Evolutionary conservation across 1,140 invertebrate genomes (phyloP).

Genomic region (Nomia melanderi): DNA sequence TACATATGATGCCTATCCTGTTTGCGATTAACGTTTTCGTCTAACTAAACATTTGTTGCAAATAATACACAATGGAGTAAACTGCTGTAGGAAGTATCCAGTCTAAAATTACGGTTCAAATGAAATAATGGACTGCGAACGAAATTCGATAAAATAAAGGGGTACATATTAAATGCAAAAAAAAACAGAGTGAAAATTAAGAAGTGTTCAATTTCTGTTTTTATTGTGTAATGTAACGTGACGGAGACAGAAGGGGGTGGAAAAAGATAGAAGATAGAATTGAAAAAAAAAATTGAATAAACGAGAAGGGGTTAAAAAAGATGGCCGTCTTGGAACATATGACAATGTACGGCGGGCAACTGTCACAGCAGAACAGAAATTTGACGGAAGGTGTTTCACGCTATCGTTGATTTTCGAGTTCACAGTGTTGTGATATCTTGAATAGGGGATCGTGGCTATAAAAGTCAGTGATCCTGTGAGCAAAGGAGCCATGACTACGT

Average conservation of each 20-base stretch:
- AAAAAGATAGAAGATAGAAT: slow-evolving; percentile 11
- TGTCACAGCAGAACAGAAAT: slow-evolving; percentile 51
- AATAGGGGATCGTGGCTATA: slow-evolving; percentile 34
- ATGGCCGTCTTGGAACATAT: slow-evolving; percentile 79
- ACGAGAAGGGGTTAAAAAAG: slow-evolving; percentile 60
- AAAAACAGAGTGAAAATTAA: slow-evolving; percentile 4
- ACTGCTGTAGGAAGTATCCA: not conserved
- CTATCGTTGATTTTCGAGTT: slow-evolving; percentile 53
- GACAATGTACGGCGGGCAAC: slow-evolving; percentile 76
- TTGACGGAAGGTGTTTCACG: slow-evolving; percentile 34
- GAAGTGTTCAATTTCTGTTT: slow-evolving; percentile 9
- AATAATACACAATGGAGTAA: slow-evolving; percentile 5
- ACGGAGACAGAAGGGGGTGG: not conserved
- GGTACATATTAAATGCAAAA: not conserved
- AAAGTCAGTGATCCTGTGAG: slow-evolving; percentile 54
- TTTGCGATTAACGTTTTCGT: slow-evolving; percentile 11
- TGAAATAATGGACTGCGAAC: not conserved
- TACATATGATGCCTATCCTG: not conserved
- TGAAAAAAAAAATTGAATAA: not conserved
- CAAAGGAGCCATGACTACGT: slow-evolving; percentile 77
- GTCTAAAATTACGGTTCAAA: not conserved
- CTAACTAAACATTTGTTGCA: not conserved
- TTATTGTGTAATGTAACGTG: slow-evolving; percentile 10
- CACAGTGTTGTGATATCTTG: slow-evolving; percentile 18
- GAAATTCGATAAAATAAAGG: not conserved